Base-by-base conservation (phyloP, 2,888 invertebrate species). In the Polyommatus iphigenia region DNA sequence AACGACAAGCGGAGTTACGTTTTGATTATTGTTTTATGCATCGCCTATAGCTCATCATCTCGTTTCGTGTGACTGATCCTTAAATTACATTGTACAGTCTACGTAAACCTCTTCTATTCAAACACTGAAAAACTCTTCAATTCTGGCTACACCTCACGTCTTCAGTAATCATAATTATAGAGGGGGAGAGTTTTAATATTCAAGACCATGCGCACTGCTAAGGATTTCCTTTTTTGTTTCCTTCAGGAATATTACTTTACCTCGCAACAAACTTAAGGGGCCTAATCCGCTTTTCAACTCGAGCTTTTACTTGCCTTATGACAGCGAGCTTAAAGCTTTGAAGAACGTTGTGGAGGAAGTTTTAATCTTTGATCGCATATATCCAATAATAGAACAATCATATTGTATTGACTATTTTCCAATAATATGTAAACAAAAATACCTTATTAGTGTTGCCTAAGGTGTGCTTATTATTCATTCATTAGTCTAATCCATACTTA, bases 251-350 rank as follows among this genome's bases (percentile, higher is more conserved):
- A 91, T 91, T 90, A 89, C 90, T 89, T 89, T 89, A 89, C 89
- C 89, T 90, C 87, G 87, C 88, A 89, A 90, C 89, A 91, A 91
- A 92, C 91, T 92, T 91, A 89, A 89, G 88, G 88, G 88, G 86
- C 89, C 87, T 91, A 91, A 92, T 92, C 92, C 91, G 89, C 91
- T 91, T 91, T 91, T 87, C 87, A 88, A 91, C 89, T 90, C 87
- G 83, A 89, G 89, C 90, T 90, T 90, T 89, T 89, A 88, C 89
- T 90, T 90, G 88, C 88, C 89, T 90, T 92, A 91, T 92, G 91
- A 92, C 91, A 91, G 89, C 85, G 87, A 88, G 88, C 89, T 89
- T 88, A 88, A 85, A 88, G 88, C 88, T 87, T 86, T 85, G 84
- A 85, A 88, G 88, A 87, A 89, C 88, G 85, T 85, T 85, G 87